phyloP scores from a whole-genome alignment of 2,113 vertebrate genomes.

The Stictonetta naevosa region DNA sequence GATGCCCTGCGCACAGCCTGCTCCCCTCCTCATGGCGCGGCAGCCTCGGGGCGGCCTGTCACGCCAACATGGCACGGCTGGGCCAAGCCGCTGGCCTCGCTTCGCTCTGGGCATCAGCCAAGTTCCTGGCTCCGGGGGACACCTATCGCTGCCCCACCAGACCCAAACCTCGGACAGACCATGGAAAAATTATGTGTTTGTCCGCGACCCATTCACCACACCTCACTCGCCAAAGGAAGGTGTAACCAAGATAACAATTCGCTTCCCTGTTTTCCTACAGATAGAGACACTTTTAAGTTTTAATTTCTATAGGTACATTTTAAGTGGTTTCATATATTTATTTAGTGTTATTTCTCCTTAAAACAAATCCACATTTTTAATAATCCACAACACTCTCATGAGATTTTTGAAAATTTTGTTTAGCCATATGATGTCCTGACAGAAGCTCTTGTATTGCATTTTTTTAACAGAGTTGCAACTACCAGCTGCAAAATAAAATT shows the following conservation, averaged over 20 bases:
- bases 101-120: not conserved
- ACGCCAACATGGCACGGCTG: not conserved
- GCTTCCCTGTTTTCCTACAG: not conserved
- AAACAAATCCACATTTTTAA: not conserved
- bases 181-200: not conserved
- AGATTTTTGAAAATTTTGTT: not conserved
- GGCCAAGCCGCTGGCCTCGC: not conserved
- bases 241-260: not conserved
- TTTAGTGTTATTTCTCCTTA: not conserved
- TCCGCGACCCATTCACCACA: not conserved
- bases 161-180: not conserved
- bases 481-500: not conserved
- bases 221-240: not conserved
- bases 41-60: not conserved
- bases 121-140: not conserved
- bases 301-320: not conserved
- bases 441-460: not conserved
- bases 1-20: not conserved
- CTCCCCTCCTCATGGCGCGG: not conserved
- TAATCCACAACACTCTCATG: not conserved
- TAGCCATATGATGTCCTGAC: not conserved
- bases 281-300: not conserved
- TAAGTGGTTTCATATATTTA: not conserved
- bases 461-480: not conserved
- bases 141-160: not conserved